These are phyloP conservation scores for Argyrosomus japonicus DNA, from an alignment of 2,113 vertebrate species.

Conservation along the genomic window DNA sequence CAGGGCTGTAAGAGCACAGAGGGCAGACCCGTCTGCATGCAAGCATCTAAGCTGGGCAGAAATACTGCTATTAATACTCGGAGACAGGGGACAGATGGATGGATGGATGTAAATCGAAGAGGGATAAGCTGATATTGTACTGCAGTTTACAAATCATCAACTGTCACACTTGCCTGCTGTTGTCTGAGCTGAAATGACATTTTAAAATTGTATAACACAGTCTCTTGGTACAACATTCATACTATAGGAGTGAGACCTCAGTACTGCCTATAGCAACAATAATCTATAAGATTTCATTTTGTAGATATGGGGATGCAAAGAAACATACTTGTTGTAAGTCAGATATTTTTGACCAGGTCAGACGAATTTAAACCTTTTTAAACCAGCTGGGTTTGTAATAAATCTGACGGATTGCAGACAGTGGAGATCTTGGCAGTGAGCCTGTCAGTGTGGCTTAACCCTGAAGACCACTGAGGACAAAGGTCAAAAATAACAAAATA, in stretches of 20 bases:
- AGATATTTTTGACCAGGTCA: background rate
- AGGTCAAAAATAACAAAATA: conserved; percentile 11
- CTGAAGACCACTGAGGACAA: background rate
- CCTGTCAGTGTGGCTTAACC: background rate
- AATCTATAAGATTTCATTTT: background rate
- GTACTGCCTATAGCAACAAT: background rate
- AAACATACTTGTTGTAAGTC: background rate
- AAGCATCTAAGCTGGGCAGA: background rate
- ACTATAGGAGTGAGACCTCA: conserved; percentile 1
- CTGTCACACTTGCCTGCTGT: conserved; percentile 7
- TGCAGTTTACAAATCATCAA: background rate
- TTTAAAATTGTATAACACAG: background rate
- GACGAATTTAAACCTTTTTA: background rate
- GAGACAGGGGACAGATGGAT: conserved; percentile 3
- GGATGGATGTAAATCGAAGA: conserved; percentile 19
- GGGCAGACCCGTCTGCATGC: conserved; percentile 27
- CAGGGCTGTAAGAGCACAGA: conserved; percentile 12
- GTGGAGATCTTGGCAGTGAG: background rate
- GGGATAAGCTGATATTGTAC: background rate
- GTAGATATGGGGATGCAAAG: background rate
- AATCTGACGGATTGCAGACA: background rate
- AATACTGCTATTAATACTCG: conserved; percentile 9
- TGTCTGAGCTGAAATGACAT: conserved; percentile 1
- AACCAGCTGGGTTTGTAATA: conserved; percentile 1
- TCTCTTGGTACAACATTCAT: background rate